Conservation (phyloP, 2,113 vertebrate species). For the Gulo gulo region DNA sequence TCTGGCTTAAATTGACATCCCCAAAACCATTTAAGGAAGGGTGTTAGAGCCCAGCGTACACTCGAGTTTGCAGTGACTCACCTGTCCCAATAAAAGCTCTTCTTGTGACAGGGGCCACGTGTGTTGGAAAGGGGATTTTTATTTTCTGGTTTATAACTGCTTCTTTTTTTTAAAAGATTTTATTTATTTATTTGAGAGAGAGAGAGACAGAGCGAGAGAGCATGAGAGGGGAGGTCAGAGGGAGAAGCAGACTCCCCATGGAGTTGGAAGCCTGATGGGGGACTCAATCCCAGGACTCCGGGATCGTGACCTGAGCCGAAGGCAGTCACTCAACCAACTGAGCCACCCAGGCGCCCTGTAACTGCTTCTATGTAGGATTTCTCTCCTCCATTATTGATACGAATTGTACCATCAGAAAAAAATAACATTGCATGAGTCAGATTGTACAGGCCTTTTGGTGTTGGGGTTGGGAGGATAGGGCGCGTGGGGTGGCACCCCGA, state of each 20-base stretch:
- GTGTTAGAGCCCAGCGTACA: neutral
- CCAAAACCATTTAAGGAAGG: neutral
- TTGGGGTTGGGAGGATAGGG: neutral
- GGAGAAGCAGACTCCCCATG: too few species aligned
- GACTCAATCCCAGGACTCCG: too few species aligned
- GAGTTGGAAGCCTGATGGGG: too few species aligned
- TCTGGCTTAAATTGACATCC: neutral
- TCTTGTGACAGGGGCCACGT: neutral
- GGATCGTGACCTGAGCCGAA: too few species aligned
- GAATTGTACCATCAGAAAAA: constrained; percentile 37
- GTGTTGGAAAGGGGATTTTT: neutral
- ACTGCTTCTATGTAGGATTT: neutral
- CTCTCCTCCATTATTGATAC: neutral
- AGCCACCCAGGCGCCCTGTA: neutral
- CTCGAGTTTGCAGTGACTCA: neutral
- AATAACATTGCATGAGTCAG: neutral
- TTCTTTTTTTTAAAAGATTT: neutral
- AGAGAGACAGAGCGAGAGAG: too few species aligned
- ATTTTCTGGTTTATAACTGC: constrained; percentile 17
- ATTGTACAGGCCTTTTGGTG: neutral
- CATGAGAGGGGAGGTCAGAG: too few species aligned
- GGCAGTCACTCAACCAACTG: too few species aligned
- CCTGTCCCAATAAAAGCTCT: neutral
- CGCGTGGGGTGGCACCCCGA: fast-evolving
- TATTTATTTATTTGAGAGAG: too few species aligned